Base-by-base conservation (phyloP, 1,140 invertebrate genomes). In the Acromyrmex charruanus region DNA sequence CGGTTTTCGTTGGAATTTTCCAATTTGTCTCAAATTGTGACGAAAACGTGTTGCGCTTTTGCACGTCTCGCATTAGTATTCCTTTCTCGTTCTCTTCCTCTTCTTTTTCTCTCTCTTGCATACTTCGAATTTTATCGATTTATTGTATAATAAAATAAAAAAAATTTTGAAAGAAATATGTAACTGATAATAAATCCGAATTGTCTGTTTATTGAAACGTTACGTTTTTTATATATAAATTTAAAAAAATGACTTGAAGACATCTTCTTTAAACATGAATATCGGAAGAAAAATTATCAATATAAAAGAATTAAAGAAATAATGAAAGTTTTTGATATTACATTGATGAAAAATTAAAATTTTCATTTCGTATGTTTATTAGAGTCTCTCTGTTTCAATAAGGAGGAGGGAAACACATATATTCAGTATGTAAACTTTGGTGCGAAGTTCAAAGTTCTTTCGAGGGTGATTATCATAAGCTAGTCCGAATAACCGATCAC, bases 381-480 rank as follows among this genome's bases (percentile, higher is more conserved):
- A 31, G 25, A 69, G 66, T 31, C 59, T 16, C 7, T 85, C 72
- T 61, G 51, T 58, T n/a, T 58, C 61, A 49, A 69, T 28, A 25
- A 65, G 28, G 55, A 51, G 28, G 16, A 88, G 39, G 1, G 16
- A 18, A 31, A 68, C 61, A 87, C 25, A 71, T 71, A 81, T 51
- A 75, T 53, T n/a, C 5, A 75, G 18, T 18, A 28, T n/a, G 31
- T 53, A n/a, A 80, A 80, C n/a, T 80, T 68, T 3, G n/a, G 14
- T 10, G 21, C 5, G 2, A 44, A 81, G 39, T 84, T 59, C 7
- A 44, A 72, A 81, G 49, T 89, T 87, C 77, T 81, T 84, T 79
- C 66, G 72, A 85, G 77, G 61, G 39, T 81, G 79, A 84, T 90
- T 89, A 90, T 87, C 61, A 69, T 85, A 85, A 90, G 74, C 61